phyloP scores from a whole-genome alignment of 2,113 vertebrate species.

The Melanerpes formicivorus region DNA sequence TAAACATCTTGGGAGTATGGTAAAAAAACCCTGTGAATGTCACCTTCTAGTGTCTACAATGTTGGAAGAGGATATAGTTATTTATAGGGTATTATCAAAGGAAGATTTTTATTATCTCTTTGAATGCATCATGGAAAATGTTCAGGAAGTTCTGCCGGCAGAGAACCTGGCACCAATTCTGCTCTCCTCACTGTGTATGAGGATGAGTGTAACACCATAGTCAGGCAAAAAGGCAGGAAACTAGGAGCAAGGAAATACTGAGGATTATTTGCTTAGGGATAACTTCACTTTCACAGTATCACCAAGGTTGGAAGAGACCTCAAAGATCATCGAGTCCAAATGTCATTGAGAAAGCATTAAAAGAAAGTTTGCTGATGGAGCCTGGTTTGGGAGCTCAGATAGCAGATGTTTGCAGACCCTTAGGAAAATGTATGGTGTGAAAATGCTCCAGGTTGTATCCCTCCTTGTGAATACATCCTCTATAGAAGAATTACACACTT shows the following conservation, averaged over 20 bases:
- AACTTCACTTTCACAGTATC: not conserved
- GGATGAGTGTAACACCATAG: not conserved
- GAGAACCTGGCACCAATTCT: not conserved
- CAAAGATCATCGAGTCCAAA: too few relatives aligned
- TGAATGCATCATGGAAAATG: not conserved
- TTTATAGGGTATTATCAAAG: not conserved
- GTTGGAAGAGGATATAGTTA: not conserved
- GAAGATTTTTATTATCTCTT: not conserved
- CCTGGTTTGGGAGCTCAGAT: not conserved
- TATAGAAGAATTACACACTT: not conserved
- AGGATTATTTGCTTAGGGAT: not conserved
- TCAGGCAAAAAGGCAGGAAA: not conserved
- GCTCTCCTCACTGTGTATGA: not conserved
- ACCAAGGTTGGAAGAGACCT: too few relatives aligned
- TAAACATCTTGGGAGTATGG: not conserved
- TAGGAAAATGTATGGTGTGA: not conserved
- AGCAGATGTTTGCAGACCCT: not conserved
- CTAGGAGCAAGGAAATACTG: not conserved
- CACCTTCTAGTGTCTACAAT: not conserved
- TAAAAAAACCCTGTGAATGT: not conserved
- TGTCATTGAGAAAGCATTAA: not conserved
- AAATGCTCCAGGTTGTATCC: not conserved
- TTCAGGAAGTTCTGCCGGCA: not conserved
- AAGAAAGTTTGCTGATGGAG: not conserved
- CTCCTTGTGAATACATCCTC: not conserved